Evolutionary conservation across 2,888 invertebrate species (phyloP).

Genomic region (Meiosimyza platycephala): DNA sequence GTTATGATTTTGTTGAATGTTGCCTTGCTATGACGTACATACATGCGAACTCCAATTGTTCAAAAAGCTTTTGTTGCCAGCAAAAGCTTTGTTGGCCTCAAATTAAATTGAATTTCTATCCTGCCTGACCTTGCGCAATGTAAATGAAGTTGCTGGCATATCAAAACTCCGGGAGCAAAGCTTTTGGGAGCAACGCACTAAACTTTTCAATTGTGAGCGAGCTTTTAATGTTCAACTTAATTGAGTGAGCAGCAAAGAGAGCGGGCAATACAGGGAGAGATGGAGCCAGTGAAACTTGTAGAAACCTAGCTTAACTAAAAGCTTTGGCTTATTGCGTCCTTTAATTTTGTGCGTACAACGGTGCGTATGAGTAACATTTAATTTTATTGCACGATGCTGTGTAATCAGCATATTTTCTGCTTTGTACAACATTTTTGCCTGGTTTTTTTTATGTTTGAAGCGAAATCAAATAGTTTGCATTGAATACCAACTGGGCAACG

Average conservation of each 20-base stretch:
- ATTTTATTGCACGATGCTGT: not conserved
- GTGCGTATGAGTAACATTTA: constrained; percentile 59
- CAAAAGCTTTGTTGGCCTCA: not conserved
- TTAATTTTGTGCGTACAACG: constrained; percentile 43
- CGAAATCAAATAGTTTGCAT: too few species aligned
- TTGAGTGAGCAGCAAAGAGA: too few species aligned
- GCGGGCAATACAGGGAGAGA: too few species aligned
- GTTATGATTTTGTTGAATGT: not conserved
- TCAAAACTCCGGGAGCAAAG: constrained; percentile 58
- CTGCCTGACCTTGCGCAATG: constrained; percentile 18
- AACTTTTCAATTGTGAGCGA: not conserved
- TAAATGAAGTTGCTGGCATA: constrained; percentile 38
- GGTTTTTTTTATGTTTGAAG: too few species aligned
- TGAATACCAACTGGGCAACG: too few species aligned
- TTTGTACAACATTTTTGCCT: too few species aligned
- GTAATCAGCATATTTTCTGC: too few species aligned
- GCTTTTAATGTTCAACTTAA: too few species aligned
- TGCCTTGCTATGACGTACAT: not conserved
- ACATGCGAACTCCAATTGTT: not conserved
- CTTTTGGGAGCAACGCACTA: constrained; percentile 40
- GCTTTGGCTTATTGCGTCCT: constrained; percentile 6
- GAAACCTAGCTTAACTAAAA: too few species aligned
- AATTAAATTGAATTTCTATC: not conserved
- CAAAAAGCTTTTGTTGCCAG: not conserved
- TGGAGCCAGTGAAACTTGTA: too few species aligned